Evolutionary conservation across 2,797 vertebrate genomes (phyloP), one percentile per base, ranked within the genome.

Genomic region (Anolis apletophallus): DNA sequence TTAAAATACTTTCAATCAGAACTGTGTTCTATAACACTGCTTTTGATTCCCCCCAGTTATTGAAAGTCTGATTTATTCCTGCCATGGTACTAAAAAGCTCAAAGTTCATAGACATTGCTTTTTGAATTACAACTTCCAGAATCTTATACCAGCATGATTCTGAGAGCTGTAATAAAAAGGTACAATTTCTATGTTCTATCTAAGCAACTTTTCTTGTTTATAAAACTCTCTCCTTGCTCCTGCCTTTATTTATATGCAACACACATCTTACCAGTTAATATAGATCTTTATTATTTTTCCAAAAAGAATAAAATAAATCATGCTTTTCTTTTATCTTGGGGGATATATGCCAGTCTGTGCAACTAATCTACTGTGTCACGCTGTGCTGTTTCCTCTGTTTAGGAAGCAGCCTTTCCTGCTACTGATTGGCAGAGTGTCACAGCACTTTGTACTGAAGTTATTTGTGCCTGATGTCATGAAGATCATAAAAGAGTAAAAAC

Each of bases 391-490:
- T 54, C 50, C 59, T 83, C 32, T 73, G 46, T 32, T n/a, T 73
- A 74, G 50, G 78, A 67, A 78, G 54, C 78, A 52, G 54, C 75
- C 46, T 83, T 85, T 83, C 75, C 86, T 71, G 82, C 8, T 1
- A n/a, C 36, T 11, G 40, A 40, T 21, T 21, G 10, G 80, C n/a
- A 74, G 85, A 61, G 84, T 36, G 54, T 26, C 54, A 26, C 40
- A n/a, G 54, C 67, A 3, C 32, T 73, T 12, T 81, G 72, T 5
- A 40, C 23, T 7, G 72, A 5, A 46, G 21, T 19, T 1, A 0
- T 50, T 12, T 21, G 34, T 50, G 12, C 21, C 26, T 74, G 40
- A 84, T 84, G n/a, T 74, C 32, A 61, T 61, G 29, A 83, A 68
- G 52, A 32, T 72, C 54, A 68, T 23, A 74, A 67, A 76, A 11